A percentile compares a stretch with the other conserved stretches of the same genome.
Conservation (phyloP, 2,797 vertebrate species). For the Vipera latastei region DNA sequence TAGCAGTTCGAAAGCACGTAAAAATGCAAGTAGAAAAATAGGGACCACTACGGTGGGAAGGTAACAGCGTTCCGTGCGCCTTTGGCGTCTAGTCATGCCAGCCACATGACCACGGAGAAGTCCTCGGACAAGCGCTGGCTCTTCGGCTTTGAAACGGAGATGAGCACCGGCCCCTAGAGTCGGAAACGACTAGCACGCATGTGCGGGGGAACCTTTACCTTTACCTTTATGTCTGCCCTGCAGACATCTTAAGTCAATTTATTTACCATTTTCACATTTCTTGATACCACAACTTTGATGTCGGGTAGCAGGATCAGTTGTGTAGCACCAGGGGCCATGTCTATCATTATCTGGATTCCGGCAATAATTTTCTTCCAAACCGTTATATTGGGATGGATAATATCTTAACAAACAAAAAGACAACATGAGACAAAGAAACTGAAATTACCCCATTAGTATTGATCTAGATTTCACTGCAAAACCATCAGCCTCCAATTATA, state of each 20-base stretch:
- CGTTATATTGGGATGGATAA: conserved; percentile 79
- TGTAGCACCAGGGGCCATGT: conserved; percentile 94
- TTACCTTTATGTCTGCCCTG: too few species aligned
- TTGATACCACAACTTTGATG: conserved; percentile 89
- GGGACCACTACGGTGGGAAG: too few species aligned
- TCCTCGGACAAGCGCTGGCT: too few species aligned
- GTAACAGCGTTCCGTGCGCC: too few species aligned
- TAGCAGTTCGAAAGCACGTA: too few species aligned
- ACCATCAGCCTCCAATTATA: not conserved
- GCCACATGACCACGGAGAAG: too few species aligned
- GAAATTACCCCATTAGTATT: not conserved
- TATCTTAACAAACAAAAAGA: conserved; percentile 72
- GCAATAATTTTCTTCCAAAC: conserved; percentile 91
- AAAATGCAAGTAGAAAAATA: too few species aligned
- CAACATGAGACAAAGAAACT: not conserved
- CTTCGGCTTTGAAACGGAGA: too few species aligned
- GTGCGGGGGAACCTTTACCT: too few species aligned
- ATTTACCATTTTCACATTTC: conserved; percentile 87
- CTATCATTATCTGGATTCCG: conserved; percentile 88
- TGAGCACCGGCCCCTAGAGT: too few species aligned
- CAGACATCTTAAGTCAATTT: not conserved
- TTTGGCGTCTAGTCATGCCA: too few species aligned
- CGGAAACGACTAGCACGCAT: too few species aligned
- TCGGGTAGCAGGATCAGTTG: conserved; percentile 78
- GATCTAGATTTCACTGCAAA: not conserved